Evolutionary conservation across 2,113 vertebrate species (phyloP), one percentile per base, ranked within the genome.

Genomic region (Thymallus thymallus): DNA sequence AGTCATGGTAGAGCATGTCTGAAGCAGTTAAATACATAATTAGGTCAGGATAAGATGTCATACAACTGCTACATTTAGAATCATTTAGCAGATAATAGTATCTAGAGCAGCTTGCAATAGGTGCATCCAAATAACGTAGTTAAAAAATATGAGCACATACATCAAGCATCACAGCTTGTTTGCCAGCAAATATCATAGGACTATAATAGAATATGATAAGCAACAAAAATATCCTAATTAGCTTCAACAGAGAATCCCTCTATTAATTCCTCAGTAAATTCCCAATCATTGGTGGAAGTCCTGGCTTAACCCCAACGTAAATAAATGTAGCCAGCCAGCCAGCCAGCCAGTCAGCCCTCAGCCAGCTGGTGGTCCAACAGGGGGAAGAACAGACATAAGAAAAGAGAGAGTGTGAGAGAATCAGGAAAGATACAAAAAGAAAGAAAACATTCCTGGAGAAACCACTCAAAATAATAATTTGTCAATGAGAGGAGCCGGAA

Each of bases 351-450:
- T 89, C 64, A 12, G 2, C 70, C 64, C 73, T 90, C 88, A 88
- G 86, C 91, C 78, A 45, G 86, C 85, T 91, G 90, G 90, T 91
- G 92, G 92, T 91, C 89, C 55, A 73, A 61, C 69, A 26, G 14
- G 6, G 29, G 30, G 14, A 66, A 66, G 14, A 26, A 66, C 29
- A 66, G 14, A 35, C 14, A 66, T 20, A 70, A 76, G 48, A 69
- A 69, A 75, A 24, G 29, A 62, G 23, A 68, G 41, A 82, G 78
- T 77, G 67, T 46, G 68, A 76, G 74, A 13, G 73, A 67, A 72
- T 74, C 67, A 70, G 48, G 75, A 80, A 80, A 74, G 72, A 80
- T 72, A 90, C 81, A 84, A 85, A 86, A 85, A n/a, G 73, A 83
- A 88, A 79, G 80, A 84, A 88, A 88, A 84, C 76, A 81, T 63